These are phyloP conservation scores for Chaenocephalus aceratus DNA, from an alignment of 2,113 vertebrate species.

Conservation along the genomic window DNA sequence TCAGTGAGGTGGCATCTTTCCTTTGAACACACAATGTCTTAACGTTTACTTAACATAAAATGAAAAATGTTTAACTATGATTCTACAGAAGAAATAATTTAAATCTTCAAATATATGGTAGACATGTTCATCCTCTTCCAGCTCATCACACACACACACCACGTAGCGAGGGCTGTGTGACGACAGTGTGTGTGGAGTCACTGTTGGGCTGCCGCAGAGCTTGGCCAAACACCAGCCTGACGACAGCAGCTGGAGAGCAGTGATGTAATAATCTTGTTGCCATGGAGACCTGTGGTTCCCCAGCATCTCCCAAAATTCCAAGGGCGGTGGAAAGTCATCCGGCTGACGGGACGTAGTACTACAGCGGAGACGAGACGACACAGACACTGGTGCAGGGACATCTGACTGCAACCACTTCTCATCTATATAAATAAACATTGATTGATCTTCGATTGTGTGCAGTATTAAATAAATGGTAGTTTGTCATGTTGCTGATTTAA, in stretches of 20 bases:
- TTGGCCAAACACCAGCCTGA: slow-evolving; percentile 75
- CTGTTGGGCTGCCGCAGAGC: slow-evolving; percentile 67
- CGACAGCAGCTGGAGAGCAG: slow-evolving; percentile 73
- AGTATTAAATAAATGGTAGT: background rate
- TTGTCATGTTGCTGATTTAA: background rate
- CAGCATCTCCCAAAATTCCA: slow-evolving; percentile 77
- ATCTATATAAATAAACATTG: background rate
- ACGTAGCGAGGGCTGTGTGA: slow-evolving; percentile 12
- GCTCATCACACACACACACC: background rate
- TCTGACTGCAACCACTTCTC: background rate
- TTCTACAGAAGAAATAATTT: background rate
- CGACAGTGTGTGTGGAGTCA: slow-evolving; percentile 53
- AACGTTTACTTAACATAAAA: background rate
- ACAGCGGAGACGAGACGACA: slow-evolving; percentile 31
- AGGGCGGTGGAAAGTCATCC: slow-evolving; percentile 78
- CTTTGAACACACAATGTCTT: background rate
- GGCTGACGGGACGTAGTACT: slow-evolving; percentile 45
- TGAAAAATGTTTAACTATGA: background rate
- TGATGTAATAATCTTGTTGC: slow-evolving; percentile 83
- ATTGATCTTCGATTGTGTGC: background rate
- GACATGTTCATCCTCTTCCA: slow-evolving; percentile 9
- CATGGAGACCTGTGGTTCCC: slow-evolving; percentile 78
- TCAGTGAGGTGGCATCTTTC: background rate
- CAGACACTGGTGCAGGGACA: background rate
- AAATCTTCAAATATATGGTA: background rate